A percentile compares a stretch with the other conserved stretches of the same genome.
phyloP scores from a whole-genome alignment of 2,113 vertebrate species.

The Argyrosomus japonicus region DNA sequence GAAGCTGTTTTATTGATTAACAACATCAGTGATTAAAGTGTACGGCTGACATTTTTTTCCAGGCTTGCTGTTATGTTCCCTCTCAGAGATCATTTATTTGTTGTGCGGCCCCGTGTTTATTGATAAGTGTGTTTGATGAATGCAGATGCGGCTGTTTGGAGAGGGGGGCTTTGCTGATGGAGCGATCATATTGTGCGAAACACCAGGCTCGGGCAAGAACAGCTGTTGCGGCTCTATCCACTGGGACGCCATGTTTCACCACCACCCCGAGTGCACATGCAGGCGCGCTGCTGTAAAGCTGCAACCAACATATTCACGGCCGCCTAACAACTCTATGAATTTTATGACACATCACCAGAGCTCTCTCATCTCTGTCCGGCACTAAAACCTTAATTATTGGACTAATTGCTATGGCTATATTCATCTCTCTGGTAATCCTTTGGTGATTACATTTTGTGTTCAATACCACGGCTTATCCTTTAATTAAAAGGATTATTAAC shows the following conservation, averaged over 20 bases:
- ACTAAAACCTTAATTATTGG: constrained; percentile 99
- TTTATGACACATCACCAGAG: constrained; percentile 95
- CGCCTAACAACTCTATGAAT: constrained; percentile 91
- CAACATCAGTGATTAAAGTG: constrained; percentile 92
- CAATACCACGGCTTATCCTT: constrained; percentile 94
- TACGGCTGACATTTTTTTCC: constrained; percentile 83
- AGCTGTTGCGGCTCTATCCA: constrained; percentile 95
- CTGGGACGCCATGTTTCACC: constrained; percentile 92
- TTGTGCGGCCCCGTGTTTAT: constrained; percentile 88
- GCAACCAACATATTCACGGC: constrained; percentile 89
- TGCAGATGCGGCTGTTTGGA: constrained; percentile 94
- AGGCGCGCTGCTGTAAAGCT: constrained; percentile 90
- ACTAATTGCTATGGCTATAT: constrained; percentile 97
- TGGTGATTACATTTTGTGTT: constrained; percentile 94
- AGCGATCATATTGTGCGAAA: constrained; percentile 98
- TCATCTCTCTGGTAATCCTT: constrained; percentile 97
- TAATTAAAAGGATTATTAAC: constrained; percentile 99
- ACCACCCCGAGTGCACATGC: constrained; percentile 88
- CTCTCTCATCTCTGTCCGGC: constrained; percentile 96
- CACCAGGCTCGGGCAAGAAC: constrained; percentile 92
- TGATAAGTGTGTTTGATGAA: constrained; percentile 97
- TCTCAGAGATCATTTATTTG: constrained; percentile 94
- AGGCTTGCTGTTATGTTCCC: constrained; percentile 87
- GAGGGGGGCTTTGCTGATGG: constrained; percentile 87
- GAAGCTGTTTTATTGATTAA: constrained; percentile 94